Base-by-base conservation (phyloP, 2,797 vertebrate genomes). In the Arctocebus calabarensis region DNA sequence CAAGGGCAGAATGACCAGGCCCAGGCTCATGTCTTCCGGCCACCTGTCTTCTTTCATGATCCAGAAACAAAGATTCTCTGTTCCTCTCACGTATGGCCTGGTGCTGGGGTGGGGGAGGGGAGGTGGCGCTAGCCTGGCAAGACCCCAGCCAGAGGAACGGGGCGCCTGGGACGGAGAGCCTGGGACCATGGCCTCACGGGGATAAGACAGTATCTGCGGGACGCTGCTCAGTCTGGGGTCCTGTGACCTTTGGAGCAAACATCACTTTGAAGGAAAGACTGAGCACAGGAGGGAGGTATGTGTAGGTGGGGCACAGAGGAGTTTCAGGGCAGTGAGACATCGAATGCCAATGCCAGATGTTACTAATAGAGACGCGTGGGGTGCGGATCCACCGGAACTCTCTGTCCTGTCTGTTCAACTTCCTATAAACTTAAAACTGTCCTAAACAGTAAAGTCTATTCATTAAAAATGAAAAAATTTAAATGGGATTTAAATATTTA, bases 251-350 rank as follows among this genome's bases (percentile, higher is more conserved):
- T 40, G 29, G 32, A 71, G 66, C 29, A 27, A 34, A 81, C 2
- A 16, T 61, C 78, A n/a, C 78, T 25, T 32, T 32, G 34, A 40
- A 64, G 45, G 74, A 52, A 14, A 22, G n/a, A 9, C 43, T 25
- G 22, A 29, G 6, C 22, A 12, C 3, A 7, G 0, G 57, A 25
- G 32, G 32, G 40, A 7, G 0, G 40, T 1, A 7, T 0, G 20
- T 22, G 1, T 16, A 13, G 48, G 64, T 1, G 48, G 66, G 1
- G 3, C 70, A 23, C 70, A 1, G 70, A 25, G 20, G 19, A 34
- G 4, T 27, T 70, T 10, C 5, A 27, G 70, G 70, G 37, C 37
- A 43, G 70, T 3, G 23, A 3, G 20, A 13, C 70, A 14, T 20
- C 2, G 0, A 22, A 23, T 0, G 19, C 37, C 34, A 70, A 12